Conservation (phyloP, 2,888 invertebrate species). For the Melipona beecheii region DNA sequence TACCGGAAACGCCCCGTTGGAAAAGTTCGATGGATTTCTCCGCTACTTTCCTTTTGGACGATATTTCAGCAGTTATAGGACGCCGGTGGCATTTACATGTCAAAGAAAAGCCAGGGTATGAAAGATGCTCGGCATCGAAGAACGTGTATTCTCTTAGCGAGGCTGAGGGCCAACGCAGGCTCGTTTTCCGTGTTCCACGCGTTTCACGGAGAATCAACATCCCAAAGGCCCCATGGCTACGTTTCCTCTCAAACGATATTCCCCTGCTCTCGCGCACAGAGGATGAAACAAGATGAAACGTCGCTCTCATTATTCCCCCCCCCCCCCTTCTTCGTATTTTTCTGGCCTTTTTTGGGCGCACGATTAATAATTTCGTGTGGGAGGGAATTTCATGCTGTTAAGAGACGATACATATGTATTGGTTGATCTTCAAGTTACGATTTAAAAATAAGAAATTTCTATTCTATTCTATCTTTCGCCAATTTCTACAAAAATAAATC, state of each 20-base stretch:
- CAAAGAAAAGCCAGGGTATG: slow-evolving; percentile 9
- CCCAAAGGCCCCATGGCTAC: neutral
- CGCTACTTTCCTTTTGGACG: slow-evolving; percentile 27
- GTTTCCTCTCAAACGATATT: neutral
- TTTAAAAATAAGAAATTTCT: no score
- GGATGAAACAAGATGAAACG: neutral
- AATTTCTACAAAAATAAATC: no score
- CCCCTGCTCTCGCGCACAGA: neutral
- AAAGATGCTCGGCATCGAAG: slow-evolving; percentile 11
- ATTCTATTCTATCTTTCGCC: no score
- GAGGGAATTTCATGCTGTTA: no score
- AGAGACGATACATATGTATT: no score
- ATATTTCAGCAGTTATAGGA: slow-evolving; percentile 32
- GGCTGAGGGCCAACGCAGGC: neutral
- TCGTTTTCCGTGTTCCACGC: neutral
- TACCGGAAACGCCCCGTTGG: slow-evolving; percentile 18
- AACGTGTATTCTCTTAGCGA: slow-evolving; percentile 27
- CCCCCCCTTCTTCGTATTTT: neutral
- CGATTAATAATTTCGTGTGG: neutral
- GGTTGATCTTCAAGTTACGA: no score
- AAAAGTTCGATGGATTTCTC: slow-evolving; percentile 29
- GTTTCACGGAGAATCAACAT: neutral
- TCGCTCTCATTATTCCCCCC: neutral
- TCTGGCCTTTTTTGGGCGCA: neutral
- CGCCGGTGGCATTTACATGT: slow-evolving; percentile 30